A percentile compares a stretch with the other conserved stretches of the same genome.
Conservation (phyloP, 2,797 vertebrate species). For the Neomorphus geoffroyi region DNA sequence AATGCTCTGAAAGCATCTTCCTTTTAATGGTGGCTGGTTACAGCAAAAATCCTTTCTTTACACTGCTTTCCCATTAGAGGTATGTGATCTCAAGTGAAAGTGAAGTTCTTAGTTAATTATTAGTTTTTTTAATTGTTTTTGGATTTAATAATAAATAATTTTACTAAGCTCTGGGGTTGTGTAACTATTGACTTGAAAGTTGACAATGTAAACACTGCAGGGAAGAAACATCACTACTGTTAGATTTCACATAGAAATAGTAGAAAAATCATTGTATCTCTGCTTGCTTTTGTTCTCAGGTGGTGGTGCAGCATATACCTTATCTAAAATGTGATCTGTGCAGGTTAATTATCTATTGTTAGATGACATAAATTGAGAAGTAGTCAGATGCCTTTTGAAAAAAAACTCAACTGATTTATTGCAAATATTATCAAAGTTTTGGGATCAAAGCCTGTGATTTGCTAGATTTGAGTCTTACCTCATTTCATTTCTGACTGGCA, state of each 20-base stretch:
- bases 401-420: neutral
- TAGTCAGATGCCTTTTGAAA: neutral
- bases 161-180: neutral
- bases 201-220: neutral
- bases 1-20: conserved; percentile 29
- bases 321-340: neutral
- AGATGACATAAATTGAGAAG: neutral
- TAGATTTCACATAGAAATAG: neutral
- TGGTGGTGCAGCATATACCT: neutral
- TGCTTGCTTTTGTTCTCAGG: neutral
- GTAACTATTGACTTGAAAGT: neutral
- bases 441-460: neutral
- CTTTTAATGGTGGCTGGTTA: neutral
- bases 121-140: neutral
- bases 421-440: neutral
- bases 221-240: neutral
- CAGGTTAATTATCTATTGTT: neutral
- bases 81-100: neutral
- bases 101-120: neutral
- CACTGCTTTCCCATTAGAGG: neutral
- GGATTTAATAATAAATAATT: neutral
- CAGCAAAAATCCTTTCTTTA: neutral
- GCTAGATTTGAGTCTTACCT: neutral
- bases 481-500: neutral
- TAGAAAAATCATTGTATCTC: neutral